These are phyloP conservation scores for Dasyurus viverrinus DNA, from an alignment of 2,113 vertebrate genomes.

Conservation along the genomic window DNA sequence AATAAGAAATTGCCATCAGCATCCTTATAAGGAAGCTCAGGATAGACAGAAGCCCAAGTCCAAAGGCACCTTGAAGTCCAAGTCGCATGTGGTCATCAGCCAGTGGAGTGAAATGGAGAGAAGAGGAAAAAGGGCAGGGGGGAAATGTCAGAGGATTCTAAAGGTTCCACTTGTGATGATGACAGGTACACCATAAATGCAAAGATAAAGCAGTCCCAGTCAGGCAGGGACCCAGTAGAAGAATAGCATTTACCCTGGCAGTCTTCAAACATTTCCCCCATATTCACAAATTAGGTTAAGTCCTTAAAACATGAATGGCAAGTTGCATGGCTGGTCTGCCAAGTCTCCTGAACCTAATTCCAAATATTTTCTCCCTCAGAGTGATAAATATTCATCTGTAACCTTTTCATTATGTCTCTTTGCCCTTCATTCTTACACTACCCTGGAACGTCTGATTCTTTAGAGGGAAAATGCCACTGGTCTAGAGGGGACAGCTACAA, in stretches of 20 bases:
- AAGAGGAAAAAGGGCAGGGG: neutral
- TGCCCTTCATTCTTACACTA: conserved; percentile 47
- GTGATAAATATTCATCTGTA: conserved; percentile 66
- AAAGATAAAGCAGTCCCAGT: neutral
- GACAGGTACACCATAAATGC: neutral
- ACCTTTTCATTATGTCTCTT: conserved; percentile 62
- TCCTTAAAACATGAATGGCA: conserved; percentile 48
- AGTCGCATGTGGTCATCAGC: neutral
- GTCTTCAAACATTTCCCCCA: rapidly evolving
- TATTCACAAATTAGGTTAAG: conserved; percentile 53
- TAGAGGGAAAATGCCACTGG: conserved; percentile 35
- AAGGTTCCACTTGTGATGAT: neutral
- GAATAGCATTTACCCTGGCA: neutral
- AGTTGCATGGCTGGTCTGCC: conserved; percentile 2
- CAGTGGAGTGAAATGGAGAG: neutral
- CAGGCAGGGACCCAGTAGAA: neutral
- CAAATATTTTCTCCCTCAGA: conserved; percentile 39
- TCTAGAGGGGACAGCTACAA: neutral
- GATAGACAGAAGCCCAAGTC: neutral
- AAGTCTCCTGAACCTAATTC: conserved; percentile 48
- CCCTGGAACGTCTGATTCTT: neutral
- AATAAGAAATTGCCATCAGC: neutral
- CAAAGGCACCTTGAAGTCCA: neutral
- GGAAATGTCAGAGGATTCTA: neutral
- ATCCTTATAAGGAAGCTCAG: neutral